phyloP scores from a whole-genome alignment of 2,113 vertebrate genomes.

The Bolborhynchus lineola region DNA sequence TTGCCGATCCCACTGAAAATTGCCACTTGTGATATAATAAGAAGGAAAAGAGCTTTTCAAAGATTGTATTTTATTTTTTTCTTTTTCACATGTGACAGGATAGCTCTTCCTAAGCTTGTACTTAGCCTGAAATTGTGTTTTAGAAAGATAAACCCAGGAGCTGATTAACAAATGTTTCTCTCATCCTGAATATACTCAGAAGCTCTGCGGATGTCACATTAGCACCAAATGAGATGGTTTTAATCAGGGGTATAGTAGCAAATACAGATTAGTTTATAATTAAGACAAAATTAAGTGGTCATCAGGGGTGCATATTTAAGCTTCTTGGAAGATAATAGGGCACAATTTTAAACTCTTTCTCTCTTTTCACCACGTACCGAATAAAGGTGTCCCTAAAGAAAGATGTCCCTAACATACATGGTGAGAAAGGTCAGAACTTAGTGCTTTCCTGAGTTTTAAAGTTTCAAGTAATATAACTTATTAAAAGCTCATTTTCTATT shows the following conservation, averaged over 20 bases:
- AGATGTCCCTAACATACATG: not conserved
- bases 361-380: not conserved
- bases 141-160: not conserved
- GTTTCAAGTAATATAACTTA: not conserved
- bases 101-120: not conserved
- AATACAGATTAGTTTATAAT: conserved; percentile 17
- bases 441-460: not conserved
- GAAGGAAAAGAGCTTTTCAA: not conserved
- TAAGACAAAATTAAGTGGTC: not conserved
- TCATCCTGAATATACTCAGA: not conserved
- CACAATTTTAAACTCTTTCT: not conserved
- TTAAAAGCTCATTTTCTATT: not conserved
- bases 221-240: not conserved
- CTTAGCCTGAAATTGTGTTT: not conserved
- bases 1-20: not conserved
- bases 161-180: not conserved
- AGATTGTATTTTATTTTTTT: not conserved
- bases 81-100: not conserved
- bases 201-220: not conserved
- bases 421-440: not conserved
- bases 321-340: not conserved
- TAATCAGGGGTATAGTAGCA: not conserved
- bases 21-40: not conserved
- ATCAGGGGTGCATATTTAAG: not conserved
- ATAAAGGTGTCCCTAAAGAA: not conserved